Conservation (phyloP, 2,797 vertebrate genomes). For the Acanthurus lineatus region DNA sequence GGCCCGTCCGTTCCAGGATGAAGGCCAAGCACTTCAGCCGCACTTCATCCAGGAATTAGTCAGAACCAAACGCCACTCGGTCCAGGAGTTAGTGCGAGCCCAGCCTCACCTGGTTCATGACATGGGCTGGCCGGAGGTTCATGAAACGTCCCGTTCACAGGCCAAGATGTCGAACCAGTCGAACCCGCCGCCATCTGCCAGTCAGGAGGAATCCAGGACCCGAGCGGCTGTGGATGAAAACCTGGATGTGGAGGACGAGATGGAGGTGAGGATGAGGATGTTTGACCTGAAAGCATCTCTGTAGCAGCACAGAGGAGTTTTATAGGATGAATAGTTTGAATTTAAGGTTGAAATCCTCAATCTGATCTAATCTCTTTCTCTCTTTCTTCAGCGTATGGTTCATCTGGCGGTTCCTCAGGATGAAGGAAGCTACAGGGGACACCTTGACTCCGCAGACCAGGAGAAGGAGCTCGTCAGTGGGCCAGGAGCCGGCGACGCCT, state of each 20-base stretch:
- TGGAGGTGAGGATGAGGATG: slow-evolving; percentile 72
- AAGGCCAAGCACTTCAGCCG: slow-evolving; percentile 5
- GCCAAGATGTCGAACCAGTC: slow-evolving; percentile 39
- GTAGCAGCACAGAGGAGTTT: too few species aligned
- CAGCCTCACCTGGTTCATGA: slow-evolving; percentile 77
- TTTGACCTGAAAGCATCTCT: not conserved
- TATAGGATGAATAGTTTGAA: too few species aligned
- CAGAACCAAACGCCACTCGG: slow-evolving; percentile 59
- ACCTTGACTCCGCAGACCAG: slow-evolving; percentile 22
- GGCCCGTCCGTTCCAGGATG: slow-evolving; percentile 36
- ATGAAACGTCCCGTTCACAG: slow-evolving; percentile 49
- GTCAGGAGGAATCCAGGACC: slow-evolving; percentile 37
- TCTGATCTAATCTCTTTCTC: not conserved
- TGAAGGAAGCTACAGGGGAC: slow-evolving; percentile 34
- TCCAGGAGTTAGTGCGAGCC: slow-evolving; percentile 62
- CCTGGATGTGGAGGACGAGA: slow-evolving; percentile 67
- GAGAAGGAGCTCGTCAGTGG: slow-evolving; percentile 50
- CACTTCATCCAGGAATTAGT: slow-evolving; percentile 62
- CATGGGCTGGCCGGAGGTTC: slow-evolving; percentile 71
- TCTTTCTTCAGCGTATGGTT: slow-evolving; percentile 69
- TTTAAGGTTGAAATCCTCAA: too few species aligned
- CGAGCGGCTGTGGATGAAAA: slow-evolving; percentile 32
- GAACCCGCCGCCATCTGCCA: not conserved
- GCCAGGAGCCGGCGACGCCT: slow-evolving; percentile 59
- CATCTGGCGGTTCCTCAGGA: slow-evolving; percentile 66